These are phyloP conservation scores for Parascotia fuliginaria DNA, from an alignment of 2,888 invertebrate species.

Conservation along the genomic window DNA sequence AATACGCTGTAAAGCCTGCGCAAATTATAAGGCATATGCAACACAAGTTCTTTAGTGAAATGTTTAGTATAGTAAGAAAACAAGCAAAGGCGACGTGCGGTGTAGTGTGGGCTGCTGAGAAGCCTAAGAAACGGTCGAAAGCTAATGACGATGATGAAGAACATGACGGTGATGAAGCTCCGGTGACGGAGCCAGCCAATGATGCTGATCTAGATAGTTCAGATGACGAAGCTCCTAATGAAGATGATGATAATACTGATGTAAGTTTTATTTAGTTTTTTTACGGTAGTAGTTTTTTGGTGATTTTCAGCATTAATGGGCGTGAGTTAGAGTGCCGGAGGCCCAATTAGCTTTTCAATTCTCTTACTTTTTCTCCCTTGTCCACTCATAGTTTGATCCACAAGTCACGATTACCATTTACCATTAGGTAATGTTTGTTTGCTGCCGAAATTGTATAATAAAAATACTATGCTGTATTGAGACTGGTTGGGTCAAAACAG, in stretches of 20 bases:
- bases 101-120: constrained; percentile 80
- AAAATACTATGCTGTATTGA: too few species aligned
- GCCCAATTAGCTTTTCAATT: too few species aligned
- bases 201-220: constrained; percentile 84
- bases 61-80: constrained; percentile 88
- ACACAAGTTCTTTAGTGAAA: constrained; percentile 87
- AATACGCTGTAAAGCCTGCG: constrained; percentile 89
- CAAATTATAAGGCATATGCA: constrained; percentile 91
- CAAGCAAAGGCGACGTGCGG: constrained; percentile 83
- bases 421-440: too few species aligned
- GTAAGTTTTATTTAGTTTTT: constrained; percentile 54
- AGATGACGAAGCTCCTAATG: constrained; percentile 88
- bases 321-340: too few species aligned
- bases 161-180: constrained; percentile 67
- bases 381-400: too few species aligned
- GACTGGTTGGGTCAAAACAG: too few species aligned
- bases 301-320: too few species aligned
- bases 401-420: too few species aligned
- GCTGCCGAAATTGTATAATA: too few species aligned
- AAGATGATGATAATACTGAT: constrained; percentile 81
- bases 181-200: constrained; percentile 49
- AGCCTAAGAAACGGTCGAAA: constrained; percentile 62
- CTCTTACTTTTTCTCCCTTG: too few species aligned
- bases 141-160: constrained; percentile 70
- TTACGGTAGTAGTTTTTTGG: too few species aligned